Conservation (phyloP, 2,797 vertebrate genomes). For the Phrynocephalus guinanensis region DNA sequence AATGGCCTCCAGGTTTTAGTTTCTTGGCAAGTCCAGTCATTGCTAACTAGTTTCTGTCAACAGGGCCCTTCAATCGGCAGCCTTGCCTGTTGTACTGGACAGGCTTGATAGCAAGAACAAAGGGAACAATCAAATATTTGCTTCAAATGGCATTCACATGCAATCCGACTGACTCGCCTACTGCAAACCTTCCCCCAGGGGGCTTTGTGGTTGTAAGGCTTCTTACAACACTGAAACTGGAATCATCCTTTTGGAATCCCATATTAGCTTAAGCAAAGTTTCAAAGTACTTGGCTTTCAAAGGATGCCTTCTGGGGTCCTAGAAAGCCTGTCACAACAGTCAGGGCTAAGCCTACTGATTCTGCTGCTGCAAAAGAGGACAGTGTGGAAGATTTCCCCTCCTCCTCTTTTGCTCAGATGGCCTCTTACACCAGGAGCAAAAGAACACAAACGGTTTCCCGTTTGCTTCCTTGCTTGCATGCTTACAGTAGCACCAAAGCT, state of each 20-base stretch:
- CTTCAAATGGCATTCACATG: neutral
- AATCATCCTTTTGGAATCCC: neutral
- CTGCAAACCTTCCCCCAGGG: neutral
- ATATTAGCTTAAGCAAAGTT: neutral
- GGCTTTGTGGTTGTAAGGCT: neutral
- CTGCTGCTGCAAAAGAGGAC: neutral
- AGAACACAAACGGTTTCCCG: neutral
- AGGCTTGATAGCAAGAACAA: neutral
- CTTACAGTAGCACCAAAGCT: neutral
- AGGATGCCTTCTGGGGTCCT: neutral
- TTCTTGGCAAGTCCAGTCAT: neutral
- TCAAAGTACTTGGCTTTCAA: neutral
- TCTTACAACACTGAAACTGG: neutral
- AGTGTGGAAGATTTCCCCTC: neutral
- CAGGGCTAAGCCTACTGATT: neutral
- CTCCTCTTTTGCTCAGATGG: neutral
- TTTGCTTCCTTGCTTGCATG: neutral
- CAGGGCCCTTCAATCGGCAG: too few species aligned
- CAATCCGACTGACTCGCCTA: neutral
- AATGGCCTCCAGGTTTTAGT: slow-evolving; percentile 1
- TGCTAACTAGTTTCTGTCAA: neutral
- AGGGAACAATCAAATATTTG: neutral
- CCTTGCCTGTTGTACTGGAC: neutral
- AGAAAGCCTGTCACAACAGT: neutral
- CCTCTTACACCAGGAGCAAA: neutral